These are phyloP conservation scores for Parasteatoda lunata DNA, from an alignment of 2,888 invertebrate species.

Conservation along the genomic window DNA sequence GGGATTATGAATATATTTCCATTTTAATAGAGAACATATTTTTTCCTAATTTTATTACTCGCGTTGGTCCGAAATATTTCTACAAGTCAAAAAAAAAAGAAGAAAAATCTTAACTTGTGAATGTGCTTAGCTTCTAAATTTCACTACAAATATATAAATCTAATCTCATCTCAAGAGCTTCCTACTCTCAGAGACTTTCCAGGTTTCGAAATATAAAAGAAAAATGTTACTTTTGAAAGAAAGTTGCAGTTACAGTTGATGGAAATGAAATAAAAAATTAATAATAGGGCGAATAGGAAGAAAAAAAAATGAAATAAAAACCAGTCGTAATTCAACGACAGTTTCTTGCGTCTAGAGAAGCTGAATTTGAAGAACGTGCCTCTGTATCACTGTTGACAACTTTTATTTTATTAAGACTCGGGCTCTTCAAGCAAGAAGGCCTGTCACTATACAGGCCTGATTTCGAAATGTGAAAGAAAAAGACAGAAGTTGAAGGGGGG, in stretches of 20 bases:
- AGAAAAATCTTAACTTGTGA: too few relatives aligned
- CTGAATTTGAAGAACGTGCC: slow-evolving; percentile 5
- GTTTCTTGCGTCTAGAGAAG: background rate
- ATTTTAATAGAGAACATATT: too few relatives aligned
- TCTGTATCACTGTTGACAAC: background rate
- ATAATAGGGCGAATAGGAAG: background rate
- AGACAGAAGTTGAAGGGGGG: background rate
- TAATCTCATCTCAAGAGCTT: background rate
- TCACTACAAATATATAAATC: background rate
- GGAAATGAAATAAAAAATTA: background rate
- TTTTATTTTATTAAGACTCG: slow-evolving; percentile 22
- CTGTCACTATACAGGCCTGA: background rate
- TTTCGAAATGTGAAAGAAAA: background rate
- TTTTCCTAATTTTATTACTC: too few relatives aligned
- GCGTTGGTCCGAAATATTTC: too few relatives aligned
- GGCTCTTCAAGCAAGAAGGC: background rate
- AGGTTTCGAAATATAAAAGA: too few relatives aligned
- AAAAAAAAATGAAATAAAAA: background rate
- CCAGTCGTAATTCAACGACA: background rate
- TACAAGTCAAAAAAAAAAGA: too few relatives aligned
- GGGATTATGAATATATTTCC: too few relatives aligned
- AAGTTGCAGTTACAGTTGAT: background rate
- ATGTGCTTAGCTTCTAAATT: too few relatives aligned
- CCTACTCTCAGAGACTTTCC: background rate
- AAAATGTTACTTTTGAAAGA: background rate